Evolutionary conservation across 2,113 vertebrate genomes (phyloP).

Genomic region (Thamnophis sirtalis): DNA sequence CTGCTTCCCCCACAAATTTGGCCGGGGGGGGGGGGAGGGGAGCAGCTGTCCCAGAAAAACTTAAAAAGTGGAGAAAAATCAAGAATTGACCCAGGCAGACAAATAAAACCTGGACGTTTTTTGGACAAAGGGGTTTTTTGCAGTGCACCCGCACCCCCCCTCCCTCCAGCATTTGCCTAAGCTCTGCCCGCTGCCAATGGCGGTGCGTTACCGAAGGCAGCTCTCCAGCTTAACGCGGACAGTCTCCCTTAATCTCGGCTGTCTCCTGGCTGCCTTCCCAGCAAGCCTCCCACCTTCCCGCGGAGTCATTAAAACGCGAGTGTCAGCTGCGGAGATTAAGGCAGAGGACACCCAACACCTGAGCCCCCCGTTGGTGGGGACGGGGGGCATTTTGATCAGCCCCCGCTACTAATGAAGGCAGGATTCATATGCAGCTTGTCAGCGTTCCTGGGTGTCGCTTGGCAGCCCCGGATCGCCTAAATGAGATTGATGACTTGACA

Average conservation of each 20-base stretch:
- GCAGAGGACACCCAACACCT: conserved; percentile 71
- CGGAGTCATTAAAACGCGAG: conserved; percentile 67
- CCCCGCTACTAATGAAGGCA: conserved; percentile 68
- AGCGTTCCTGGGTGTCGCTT: conserved; percentile 48
- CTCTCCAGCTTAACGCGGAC: conserved; percentile 60
- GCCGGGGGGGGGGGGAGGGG: background rate
- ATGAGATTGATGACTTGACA: conserved; percentile 54
- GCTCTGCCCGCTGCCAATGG: conserved; percentile 56
- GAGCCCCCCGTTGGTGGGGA: conserved; percentile 63
- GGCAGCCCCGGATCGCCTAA: conserved; percentile 57
- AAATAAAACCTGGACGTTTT: conserved; percentile 29
- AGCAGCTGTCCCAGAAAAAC: background rate
- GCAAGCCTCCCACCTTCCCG: conserved; percentile 65
- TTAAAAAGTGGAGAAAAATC: background rate
- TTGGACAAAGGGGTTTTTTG: conserved; percentile 38
- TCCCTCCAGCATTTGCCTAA: conserved; percentile 47
- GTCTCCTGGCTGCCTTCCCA: conserved; percentile 69
- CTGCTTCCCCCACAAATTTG: background rate
- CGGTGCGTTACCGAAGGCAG: conserved; percentile 60
- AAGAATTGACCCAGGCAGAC: background rate
- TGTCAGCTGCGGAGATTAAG: conserved; percentile 73
- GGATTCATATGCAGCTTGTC: conserved; percentile 75
- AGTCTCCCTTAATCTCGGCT: conserved; percentile 68
- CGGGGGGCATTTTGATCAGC: conserved; percentile 67
- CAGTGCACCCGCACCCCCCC: background rate